phyloP scores from a whole-genome alignment of 2,113 vertebrate species.

The Tachysurus fulvidraco region DNA sequence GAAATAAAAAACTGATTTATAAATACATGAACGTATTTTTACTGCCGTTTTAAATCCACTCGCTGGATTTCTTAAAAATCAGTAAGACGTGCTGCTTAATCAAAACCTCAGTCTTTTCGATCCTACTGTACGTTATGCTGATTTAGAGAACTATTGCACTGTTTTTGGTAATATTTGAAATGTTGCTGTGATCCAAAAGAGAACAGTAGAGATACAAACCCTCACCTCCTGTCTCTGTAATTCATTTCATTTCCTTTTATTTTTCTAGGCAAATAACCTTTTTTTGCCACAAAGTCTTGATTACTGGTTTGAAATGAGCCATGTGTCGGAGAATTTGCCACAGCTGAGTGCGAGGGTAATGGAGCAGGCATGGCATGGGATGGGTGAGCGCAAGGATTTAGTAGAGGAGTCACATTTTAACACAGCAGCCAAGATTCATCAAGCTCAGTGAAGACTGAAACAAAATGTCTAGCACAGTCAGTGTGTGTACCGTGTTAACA shows the following conservation, averaged over 20 bases:
- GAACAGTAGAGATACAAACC: not conserved
- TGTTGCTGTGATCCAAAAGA: not conserved
- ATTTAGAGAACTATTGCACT: not conserved
- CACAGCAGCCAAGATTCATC: not conserved
- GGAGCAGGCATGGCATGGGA: slow-evolving; percentile 21
- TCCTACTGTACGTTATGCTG: too few species aligned
- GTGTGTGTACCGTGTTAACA: not conserved
- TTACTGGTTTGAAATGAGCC: slow-evolving; percentile 43
- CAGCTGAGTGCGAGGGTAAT: slow-evolving; percentile 44
- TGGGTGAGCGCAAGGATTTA: not conserved
- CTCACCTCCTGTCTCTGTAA: slow-evolving; percentile 33
- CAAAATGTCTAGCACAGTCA: not conserved
- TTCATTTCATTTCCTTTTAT: slow-evolving; percentile 47
- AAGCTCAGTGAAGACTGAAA: not conserved
- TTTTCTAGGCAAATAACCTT: slow-evolving; percentile 46
- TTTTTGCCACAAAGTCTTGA: slow-evolving; percentile 46
- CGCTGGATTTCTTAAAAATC: not conserved
- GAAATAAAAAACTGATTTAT: too few species aligned
- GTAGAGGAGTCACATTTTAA: slow-evolving; percentile 10
- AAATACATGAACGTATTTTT: too few species aligned
- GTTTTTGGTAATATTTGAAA: slow-evolving; percentile 21
- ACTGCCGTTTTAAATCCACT: too few species aligned
- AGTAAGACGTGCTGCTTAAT: not conserved
- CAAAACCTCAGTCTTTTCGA: not conserved
- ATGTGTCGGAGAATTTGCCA: slow-evolving; percentile 28